Evolutionary conservation across 2,888 invertebrate genomes (phyloP), one percentile per base, ranked within the genome.

Genomic region (Biston betularia): DNA sequence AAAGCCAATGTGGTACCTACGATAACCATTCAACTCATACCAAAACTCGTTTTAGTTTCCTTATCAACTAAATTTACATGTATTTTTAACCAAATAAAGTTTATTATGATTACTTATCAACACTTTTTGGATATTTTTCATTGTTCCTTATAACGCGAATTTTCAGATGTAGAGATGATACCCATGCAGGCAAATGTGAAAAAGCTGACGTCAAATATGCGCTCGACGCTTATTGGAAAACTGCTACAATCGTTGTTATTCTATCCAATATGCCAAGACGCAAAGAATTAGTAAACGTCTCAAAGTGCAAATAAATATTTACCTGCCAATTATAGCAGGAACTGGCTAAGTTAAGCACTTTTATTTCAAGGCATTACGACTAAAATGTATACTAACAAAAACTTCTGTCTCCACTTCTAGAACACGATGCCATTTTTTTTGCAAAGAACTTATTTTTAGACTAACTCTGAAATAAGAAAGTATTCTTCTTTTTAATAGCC

Each of bases 291-390:
- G 34, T 54, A 12, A 54, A 38, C 35, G 52, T 14, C 11, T 14
- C 14, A 15, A 61, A 57, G 56, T 54, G 54, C 42, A 44, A 44
- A 24, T 54, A 24, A 54, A 54, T 54, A 54, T 54, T 54, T 54
- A 42, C 24, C 58, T 56, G 57, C 49, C 46, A 49, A n/a, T 54
- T 57, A 46, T 58, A 52, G 42, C 54, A 44, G 42, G 54, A 44
- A 11, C 42, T 42, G 40, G 38, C 15, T 15, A 54, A 40, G 42
- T 24, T 54, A 9, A n/a, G 54, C 42, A 54, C 12, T 11, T 42
- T 54, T 54, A 24, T 54, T 40, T 24, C 54, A 54, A 54, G 54
- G 54, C 42, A 12, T 1, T 33, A 33, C 50, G 6, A 33, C n/a
- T 6, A 12, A 12, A 2, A 50, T 2, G 33, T 7, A 33, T 15